phyloP scores from a whole-genome alignment of 2,113 vertebrate genomes.

The Mesoclemmys tuberculata region DNA sequence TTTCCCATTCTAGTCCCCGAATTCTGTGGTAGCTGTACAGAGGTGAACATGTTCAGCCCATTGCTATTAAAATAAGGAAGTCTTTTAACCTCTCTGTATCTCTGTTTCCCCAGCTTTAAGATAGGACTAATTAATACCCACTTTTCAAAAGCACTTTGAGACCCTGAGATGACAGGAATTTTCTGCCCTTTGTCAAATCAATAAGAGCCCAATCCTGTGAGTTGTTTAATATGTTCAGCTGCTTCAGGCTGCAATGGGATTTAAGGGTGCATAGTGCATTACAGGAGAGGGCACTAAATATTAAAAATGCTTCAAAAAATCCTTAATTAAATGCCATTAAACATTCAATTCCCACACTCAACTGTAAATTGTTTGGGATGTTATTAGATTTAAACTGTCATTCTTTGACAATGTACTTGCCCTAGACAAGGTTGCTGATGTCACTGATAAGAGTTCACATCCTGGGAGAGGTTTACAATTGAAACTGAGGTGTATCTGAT shows the following conservation, averaged over 20 bases:
- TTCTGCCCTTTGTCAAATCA: background rate
- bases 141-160: background rate
- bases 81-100: background rate
- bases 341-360: background rate
- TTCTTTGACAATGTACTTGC: conserved; percentile 19
- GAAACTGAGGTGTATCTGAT: background rate
- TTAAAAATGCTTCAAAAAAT: conserved; percentile 51
- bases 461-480: conserved; percentile 31
- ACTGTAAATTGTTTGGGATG: conserved; percentile 25
- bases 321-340: conserved; percentile 53
- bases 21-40: background rate
- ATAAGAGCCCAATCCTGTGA: background rate
- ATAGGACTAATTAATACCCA: background rate
- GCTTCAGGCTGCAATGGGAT: background rate
- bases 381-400: background rate
- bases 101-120: fast-evolving
- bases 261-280: conserved; percentile 23
- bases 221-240: background rate
- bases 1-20: fast-evolving
- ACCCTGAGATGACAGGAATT: background rate
- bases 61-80: background rate
- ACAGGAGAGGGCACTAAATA: conserved; percentile 38
- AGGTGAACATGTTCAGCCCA: background rate
- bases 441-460: conserved; percentile 12
- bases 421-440: background rate